Conservation (phyloP, 2,797 vertebrate genomes). For the Leptoclinus maculatus region DNA sequence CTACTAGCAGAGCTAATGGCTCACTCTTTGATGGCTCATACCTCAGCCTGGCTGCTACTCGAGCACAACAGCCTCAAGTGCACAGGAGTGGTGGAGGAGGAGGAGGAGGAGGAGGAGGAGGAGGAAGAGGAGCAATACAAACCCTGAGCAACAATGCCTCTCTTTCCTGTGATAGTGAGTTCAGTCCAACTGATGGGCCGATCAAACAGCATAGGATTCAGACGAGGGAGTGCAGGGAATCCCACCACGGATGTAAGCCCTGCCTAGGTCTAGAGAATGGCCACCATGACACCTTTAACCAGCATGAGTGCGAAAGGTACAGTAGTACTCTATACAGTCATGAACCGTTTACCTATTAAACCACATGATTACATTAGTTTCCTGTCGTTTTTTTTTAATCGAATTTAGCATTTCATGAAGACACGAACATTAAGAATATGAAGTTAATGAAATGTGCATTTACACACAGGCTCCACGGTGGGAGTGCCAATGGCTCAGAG, state of each 20-base stretch:
- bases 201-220: slow-evolving; percentile 38
- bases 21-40: slow-evolving; percentile 85
- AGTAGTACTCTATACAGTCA: background rate
- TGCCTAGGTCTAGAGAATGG: slow-evolving; percentile 15
- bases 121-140: slow-evolving; percentile 27
- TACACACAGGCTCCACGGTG: slow-evolving; percentile 31
- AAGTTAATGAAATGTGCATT: slow-evolving; percentile 7
- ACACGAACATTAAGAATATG: background rate
- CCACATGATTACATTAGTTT: slow-evolving; percentile 3
- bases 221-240: slow-evolving; percentile 40
- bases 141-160: slow-evolving; percentile 34
- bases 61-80: slow-evolving; percentile 40
- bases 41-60: slow-evolving; percentile 66
- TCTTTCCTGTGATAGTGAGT: slow-evolving; percentile 35
- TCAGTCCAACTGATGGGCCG: slow-evolving; percentile 32
- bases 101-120: slow-evolving; percentile 17
- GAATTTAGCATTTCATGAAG: background rate
- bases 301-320: slow-evolving; percentile 57
- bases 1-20: slow-evolving; percentile 60
- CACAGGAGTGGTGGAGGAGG: slow-evolving; percentile 28
- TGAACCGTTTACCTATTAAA: background rate
- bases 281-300: slow-evolving; percentile 25
- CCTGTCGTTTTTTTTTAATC: background rate
- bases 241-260: slow-evolving; percentile 30
- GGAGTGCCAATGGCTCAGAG: slow-evolving; percentile 14